Evolutionary conservation across 2,113 vertebrate genomes (phyloP), one percentile per base, ranked within the genome.

Genomic region (Elgaria multicarinata): DNA sequence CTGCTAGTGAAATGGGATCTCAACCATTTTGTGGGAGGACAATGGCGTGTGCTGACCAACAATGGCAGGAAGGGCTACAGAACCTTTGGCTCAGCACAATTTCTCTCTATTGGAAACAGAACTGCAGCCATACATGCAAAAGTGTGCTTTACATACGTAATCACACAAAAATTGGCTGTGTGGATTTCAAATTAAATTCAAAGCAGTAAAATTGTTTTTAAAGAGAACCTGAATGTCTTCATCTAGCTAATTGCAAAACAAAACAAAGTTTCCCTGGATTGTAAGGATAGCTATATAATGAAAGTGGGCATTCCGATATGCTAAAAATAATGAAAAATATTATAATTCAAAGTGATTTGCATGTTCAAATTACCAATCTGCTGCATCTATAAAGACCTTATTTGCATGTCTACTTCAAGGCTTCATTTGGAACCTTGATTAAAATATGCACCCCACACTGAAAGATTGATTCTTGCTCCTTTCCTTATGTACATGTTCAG

Each of bases 241-340:
- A 39, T 85, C 50, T 87, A 64, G 87, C 28, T 22, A 46, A 79
- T 26, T 55, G 79, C 50, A 3, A 0, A n/a, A 50, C 33, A 31
- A 4, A 79, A 0, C 36, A 0, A 89, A 85, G 83, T 81, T 31
- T 66, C 67, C 77, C 33, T 3, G 72, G 90, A 85, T 86, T 0
- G 55, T 83, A 90, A 86, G 76, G 39, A 83, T 46, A 64, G 76
- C 88, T 90, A 50, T 66, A 69, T 55, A 92, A 36, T 89, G 64
- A 53, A 76, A 46, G 6, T 71, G 26, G 58, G 46, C n/a, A 33
- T 31, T 50, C 78, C 92, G 90, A 83, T 91, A 88, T 64, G 93
- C 80, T 84, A 33, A n/a, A 66, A 95, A 46, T 50, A 91, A 92
- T 92, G 82, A 91, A 83, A 91, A 92, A 81, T 58, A 88, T 12